Evolutionary conservation across 2,797 vertebrate genomes (phyloP).

Genomic region (Perodicticus potto): DNA sequence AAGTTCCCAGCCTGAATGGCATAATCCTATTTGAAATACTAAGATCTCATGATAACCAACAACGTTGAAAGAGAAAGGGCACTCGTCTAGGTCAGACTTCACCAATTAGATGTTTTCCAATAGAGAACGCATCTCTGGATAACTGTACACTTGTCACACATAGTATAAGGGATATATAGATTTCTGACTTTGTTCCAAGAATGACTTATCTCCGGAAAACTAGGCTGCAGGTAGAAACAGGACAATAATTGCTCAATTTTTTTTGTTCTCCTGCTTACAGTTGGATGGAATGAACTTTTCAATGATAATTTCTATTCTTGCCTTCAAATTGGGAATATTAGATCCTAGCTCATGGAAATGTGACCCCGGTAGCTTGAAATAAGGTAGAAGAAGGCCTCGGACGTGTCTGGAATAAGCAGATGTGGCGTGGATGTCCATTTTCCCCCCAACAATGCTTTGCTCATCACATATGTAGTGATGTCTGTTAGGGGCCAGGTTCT

Average conservation of each 20-base stretch:
- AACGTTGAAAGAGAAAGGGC: slow-evolving; percentile 36
- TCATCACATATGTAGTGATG: not conserved
- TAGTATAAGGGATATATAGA: not conserved
- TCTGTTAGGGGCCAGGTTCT: not conserved
- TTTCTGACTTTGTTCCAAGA: not conserved
- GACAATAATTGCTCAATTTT: not conserved
- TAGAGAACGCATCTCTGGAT: slow-evolving; percentile 9
- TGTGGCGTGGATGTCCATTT: not conserved
- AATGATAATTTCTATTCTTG: slow-evolving; percentile 31
- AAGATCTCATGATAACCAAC: slow-evolving; percentile 62
- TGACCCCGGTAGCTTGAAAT: not conserved
- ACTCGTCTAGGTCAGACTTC: not conserved
- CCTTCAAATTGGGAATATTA: not conserved
- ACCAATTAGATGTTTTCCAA: slow-evolving; percentile 23
- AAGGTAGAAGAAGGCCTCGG: not conserved
- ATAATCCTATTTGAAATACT: slow-evolving; percentile 58
- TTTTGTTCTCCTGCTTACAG: not conserved
- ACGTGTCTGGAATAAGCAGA: not conserved
- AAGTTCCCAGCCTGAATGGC: slow-evolving; percentile 39
- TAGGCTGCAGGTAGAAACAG: not conserved
- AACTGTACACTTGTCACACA: not conserved
- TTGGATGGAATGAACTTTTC: not conserved
- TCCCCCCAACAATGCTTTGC: not conserved
- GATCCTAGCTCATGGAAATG: not conserved
- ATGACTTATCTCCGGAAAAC: not conserved